A percentile compares a stretch with the other conserved stretches of the same genome.
These are phyloP conservation scores for Thamnophis sirtalis DNA, from an alignment of 2,113 vertebrate genomes.

Conservation along the genomic window DNA sequence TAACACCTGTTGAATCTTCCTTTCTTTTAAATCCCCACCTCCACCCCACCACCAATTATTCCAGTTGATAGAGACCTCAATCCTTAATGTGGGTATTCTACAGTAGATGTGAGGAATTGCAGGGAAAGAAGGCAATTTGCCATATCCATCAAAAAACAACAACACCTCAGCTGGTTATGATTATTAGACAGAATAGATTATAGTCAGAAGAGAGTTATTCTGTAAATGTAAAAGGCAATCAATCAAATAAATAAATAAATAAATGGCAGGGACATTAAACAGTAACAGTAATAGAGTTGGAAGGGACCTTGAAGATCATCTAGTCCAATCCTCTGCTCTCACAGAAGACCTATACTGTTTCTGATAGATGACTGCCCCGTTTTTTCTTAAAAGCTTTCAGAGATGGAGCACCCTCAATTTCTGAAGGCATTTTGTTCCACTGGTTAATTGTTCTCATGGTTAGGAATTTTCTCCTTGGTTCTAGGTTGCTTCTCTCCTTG, in stretches of 20 bases:
- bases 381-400: neutral
- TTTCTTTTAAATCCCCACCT: neutral
- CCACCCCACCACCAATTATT: neutral
- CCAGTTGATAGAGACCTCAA: neutral
- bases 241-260: neutral
- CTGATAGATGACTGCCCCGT: too few relatives aligned
- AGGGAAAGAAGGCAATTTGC: neutral
- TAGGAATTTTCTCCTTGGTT: neutral
- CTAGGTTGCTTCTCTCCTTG: neutral
- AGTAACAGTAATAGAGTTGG: neutral
- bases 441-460: neutral
- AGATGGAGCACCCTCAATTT: neutral
- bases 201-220: neutral
- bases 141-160: neutral
- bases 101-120: neutral
- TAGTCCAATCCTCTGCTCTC: neutral
- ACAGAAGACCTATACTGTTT: too few relatives aligned
- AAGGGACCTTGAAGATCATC: neutral
- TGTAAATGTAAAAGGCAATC: neutral
- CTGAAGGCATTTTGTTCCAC: neutral
- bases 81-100: neutral
- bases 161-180: neutral
- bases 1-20: neutral
- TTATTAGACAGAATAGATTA: neutral
- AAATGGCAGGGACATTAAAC: neutral